A percentile compares a stretch with the other conserved stretches of the same genome.
Conservation (phyloP, 23 tunicate species). For the Trididemnum nubilum region DNA sequence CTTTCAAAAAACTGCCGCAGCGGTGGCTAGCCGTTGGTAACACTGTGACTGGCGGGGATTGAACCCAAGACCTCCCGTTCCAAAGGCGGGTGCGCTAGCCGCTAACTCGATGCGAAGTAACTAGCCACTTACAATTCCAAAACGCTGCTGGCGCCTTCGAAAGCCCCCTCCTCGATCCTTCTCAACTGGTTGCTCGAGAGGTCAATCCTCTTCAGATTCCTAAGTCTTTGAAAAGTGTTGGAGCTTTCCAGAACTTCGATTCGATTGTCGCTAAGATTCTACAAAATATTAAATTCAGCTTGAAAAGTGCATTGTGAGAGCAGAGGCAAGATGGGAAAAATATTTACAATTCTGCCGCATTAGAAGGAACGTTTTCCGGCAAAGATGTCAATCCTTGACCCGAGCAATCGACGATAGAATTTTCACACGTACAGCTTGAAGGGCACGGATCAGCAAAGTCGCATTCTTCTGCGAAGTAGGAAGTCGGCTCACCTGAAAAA, state of each 20-base stretch:
- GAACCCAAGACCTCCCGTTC: no score
- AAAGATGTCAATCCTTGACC: slow-evolving; percentile 46
- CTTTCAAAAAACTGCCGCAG: no score
- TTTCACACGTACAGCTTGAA: slow-evolving; percentile 41
- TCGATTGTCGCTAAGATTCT: slow-evolving; percentile 40
- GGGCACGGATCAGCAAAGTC: slow-evolving; percentile 42
- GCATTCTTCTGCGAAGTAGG: slow-evolving; percentile 23
- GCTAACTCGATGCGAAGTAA: no score
- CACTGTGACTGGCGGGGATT: no score
- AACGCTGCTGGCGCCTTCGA: slow-evolving; percentile 49
- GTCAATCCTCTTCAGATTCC: slow-evolving; percentile 50
- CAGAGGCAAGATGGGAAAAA: background rate
- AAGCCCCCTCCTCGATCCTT: slow-evolving; percentile 59
- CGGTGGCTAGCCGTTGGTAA: no score
- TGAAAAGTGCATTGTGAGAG: background rate
- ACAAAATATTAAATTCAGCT: background rate
- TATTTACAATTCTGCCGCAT: slow-evolving; percentile 59
- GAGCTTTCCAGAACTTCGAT: slow-evolving; percentile 27
- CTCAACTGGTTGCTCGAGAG: slow-evolving; percentile 55
- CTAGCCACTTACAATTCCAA: slow-evolving; percentile 57
- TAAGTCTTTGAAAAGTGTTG: slow-evolving; percentile 22
- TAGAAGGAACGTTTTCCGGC: slow-evolving; percentile 52
- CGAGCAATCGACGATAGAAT: slow-evolving; percentile 47
- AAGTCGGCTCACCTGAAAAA: background rate
- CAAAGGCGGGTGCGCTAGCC: no score